phyloP scores from a whole-genome alignment of 2,888 invertebrate species.

The Proisotoma minuta region DNA sequence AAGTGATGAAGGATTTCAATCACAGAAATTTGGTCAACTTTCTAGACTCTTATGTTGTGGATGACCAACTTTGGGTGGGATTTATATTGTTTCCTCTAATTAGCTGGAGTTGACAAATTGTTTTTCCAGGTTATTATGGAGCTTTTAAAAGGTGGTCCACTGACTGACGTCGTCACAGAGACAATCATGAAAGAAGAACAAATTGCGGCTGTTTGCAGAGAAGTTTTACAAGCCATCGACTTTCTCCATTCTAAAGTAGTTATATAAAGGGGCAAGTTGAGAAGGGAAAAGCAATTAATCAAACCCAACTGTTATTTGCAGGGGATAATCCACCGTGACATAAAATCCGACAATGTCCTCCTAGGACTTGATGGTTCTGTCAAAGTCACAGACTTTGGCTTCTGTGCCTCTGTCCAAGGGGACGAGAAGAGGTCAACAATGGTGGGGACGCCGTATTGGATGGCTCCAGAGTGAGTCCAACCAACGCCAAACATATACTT shows the following conservation, averaged over 20 bases:
- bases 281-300: not conserved
- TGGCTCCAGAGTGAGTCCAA: conserved; percentile 55
- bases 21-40: conserved; percentile 95
- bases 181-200: conserved; percentile 95
- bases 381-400: conserved; percentile 94
- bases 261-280: not conserved
- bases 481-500: too few relatives aligned
- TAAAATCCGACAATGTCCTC: conserved; percentile 95
- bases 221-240: conserved; percentile 79
- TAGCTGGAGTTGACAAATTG: not conserved
- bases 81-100: not conserved
- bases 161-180: conserved; percentile 89
- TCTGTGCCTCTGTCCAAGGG: conserved; percentile 92
- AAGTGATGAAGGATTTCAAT: conserved; percentile 81
- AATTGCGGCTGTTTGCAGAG: conserved; percentile 89
- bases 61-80: conserved; percentile 81
- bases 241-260: conserved; percentile 72
- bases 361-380: conserved; percentile 88
- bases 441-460: conserved; percentile 94
- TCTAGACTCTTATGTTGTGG: conserved; percentile 84
- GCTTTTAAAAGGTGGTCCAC: conserved; percentile 85
- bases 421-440: conserved; percentile 94
- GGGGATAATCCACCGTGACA: conserved; percentile 90
- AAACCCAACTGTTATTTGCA: conserved; percentile 31
- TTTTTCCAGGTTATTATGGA: conserved; percentile 67